Evolutionary conservation across 2,797 vertebrate species (phyloP).

Genomic region (Chaenodraco wilsoni): DNA sequence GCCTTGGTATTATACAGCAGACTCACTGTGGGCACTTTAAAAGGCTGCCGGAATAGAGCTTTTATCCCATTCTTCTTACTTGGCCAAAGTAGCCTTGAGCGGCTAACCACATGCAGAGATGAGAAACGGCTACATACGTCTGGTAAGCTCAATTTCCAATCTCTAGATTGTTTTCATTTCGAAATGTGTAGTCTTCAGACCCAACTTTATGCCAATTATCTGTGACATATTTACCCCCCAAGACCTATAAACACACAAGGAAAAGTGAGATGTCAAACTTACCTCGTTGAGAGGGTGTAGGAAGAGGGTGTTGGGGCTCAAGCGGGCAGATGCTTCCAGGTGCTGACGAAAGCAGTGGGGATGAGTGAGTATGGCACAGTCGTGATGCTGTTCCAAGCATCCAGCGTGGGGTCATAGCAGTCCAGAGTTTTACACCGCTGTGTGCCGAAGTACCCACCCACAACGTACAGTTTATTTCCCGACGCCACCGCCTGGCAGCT

Average conservation of each 20-base stretch:
- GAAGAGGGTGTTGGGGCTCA: conserved; percentile 68
- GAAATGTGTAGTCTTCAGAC: not conserved
- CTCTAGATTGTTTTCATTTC: not conserved
- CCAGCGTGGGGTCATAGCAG: conserved; percentile 96
- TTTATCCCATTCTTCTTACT: not conserved
- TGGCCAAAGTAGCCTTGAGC: conserved; percentile 7
- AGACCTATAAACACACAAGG: not conserved
- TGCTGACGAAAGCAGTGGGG: conserved; percentile 98
- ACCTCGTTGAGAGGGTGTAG: conserved; percentile 68
- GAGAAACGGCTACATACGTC: not conserved
- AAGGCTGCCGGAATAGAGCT: not conserved
- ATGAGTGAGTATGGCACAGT: conserved; percentile 98
- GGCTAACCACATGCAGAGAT: not conserved
- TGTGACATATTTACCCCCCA: not conserved
- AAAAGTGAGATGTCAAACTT: conserved; percentile 20
- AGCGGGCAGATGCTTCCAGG: conserved; percentile 97
- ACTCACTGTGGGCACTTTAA: not conserved
- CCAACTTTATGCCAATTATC: not conserved
- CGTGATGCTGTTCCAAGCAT: conserved; percentile 98
- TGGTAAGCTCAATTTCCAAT: not conserved
- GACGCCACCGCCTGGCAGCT: conserved; percentile 99
- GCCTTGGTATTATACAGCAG: too few species aligned
- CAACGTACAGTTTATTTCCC: conserved; percentile 97
- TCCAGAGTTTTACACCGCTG: conserved; percentile 98
- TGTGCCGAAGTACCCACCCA: conserved; percentile 98